These are phyloP conservation scores for Drosophila buzzatii DNA, from an alignment of 2,888 invertebrate genomes.

Conservation along the genomic window DNA sequence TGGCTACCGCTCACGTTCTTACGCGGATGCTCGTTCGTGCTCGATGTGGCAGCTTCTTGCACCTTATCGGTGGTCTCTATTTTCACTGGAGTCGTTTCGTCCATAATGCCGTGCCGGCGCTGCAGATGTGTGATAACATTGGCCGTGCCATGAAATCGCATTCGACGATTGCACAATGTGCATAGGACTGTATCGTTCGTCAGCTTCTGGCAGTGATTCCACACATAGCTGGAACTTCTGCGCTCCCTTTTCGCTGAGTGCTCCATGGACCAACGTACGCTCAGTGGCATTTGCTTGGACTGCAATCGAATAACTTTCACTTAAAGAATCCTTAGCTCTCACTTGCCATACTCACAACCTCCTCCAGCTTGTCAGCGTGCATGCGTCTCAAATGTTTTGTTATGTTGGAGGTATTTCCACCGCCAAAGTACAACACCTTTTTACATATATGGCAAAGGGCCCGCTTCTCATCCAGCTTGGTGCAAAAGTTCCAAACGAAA, in stretches of 20 bases:
- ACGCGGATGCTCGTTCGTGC: conserved; percentile 34
- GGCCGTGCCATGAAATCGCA: conserved; percentile 80
- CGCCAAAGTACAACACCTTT: conserved; percentile 73
- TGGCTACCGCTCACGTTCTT: conserved; percentile 51
- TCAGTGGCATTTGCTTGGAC: conserved; percentile 34
- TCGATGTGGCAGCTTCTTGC: conserved; percentile 51
- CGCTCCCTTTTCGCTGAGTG: conserved; percentile 57
- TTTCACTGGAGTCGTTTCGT: conserved; percentile 27
- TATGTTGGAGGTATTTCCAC: conserved; percentile 77
- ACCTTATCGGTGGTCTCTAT: conserved; percentile 22
- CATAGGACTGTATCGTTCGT: conserved; percentile 71
- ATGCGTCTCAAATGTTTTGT: conserved; percentile 74
- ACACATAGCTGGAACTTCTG: conserved; percentile 74
- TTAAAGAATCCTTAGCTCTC: no score
- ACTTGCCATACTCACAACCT: conserved; percentile 31
- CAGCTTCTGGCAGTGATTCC: conserved; percentile 77
- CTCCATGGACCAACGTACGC: conserved; percentile 14
- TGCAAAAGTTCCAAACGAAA: conserved; percentile 79
- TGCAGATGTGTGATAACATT: conserved; percentile 80
- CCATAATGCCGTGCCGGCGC: conserved; percentile 70
- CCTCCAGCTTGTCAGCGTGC: conserved; percentile 62
- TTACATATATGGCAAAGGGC: conserved; percentile 76
- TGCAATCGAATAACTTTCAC: neutral
- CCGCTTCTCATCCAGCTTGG: conserved; percentile 72
- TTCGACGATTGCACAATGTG: conserved; percentile 67